Conservation (phyloP, 1,140 invertebrate species). For the Drosophila mojavensis region DNA sequence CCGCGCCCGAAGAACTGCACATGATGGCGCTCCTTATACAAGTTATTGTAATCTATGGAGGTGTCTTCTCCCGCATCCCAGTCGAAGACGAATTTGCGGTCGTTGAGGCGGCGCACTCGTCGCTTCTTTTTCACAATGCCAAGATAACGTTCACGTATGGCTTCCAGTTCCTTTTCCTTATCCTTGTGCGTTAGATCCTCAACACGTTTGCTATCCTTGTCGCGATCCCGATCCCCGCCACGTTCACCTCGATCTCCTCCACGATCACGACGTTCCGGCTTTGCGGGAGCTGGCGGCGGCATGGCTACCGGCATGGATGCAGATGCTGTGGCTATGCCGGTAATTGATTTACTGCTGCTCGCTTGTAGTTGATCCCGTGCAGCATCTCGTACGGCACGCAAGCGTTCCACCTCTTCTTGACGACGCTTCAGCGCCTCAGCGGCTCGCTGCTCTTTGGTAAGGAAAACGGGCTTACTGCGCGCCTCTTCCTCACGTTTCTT, state of each 20-base stretch:
- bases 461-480: conserved; percentile 97
- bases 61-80: conserved; percentile 99
- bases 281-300: conserved; percentile 44
- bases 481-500: conserved; percentile 98
- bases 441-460: conserved; percentile 97
- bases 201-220: conserved; percentile 83
- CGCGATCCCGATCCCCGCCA: conserved; percentile 55
- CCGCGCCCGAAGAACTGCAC: conserved; percentile 99
- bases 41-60: conserved; percentile 97
- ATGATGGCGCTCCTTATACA: conserved; percentile 98
- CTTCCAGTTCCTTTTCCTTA: conserved; percentile 95
- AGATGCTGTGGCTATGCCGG: conserved; percentile 60
- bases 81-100: conserved; percentile 99
- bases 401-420: conserved; percentile 92
- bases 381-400: conserved; percentile 84
- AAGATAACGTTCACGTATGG: conserved; percentile 97
- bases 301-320: conserved; percentile 43
- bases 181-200: conserved; percentile 90
- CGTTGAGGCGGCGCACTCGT: conserved; percentile 95
- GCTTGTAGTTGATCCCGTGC: conserved; percentile 61
- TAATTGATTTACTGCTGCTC: conserved; percentile 31
- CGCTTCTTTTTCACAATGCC: conserved; percentile 97
- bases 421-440: conserved; percentile 94
- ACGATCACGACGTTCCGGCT: conserved; percentile 58
- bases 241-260: conserved; percentile 52